Conservation (phyloP, 2,113 vertebrate genomes). For the Eulemur rufifrons region DNA sequence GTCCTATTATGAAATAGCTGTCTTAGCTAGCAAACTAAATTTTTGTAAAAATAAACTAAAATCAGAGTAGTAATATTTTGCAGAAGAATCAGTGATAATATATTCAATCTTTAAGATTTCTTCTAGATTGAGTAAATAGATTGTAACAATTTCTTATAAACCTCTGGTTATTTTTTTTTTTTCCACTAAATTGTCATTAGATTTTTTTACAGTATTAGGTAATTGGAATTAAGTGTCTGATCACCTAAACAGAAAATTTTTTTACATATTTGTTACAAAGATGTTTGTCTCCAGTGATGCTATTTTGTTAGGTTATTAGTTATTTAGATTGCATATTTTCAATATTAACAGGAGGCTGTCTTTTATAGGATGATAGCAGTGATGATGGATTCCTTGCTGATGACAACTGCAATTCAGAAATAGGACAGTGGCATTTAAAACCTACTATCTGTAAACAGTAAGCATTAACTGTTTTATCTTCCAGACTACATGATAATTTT, state of each 20-base stretch:
- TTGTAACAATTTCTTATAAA: not conserved
- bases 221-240: not conserved
- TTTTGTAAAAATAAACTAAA: conserved; percentile 39
- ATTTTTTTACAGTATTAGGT: not conserved
- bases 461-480: conserved; percentile 77
- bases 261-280: not conserved
- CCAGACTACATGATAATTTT: not conserved
- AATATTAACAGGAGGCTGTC: conserved; percentile 42
- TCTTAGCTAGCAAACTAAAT: not conserved
- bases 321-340: not conserved
- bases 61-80: not conserved
- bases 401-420: conserved; percentile 87
- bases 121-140: conserved; percentile 5
- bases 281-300: not conserved
- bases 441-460: conserved; percentile 94
- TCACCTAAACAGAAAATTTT: not conserved
- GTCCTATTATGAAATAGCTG: not conserved
- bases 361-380: conserved; percentile 94
- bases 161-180: not conserved
- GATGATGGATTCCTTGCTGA: conserved; percentile 92
- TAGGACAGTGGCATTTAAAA: conserved; percentile 87
- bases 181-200: not conserved
- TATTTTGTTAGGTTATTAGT: not conserved
- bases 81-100: not conserved
- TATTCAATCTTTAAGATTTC: conserved; percentile 1